phyloP scores from a whole-genome alignment of 2,888 invertebrate genomes.

The Clusia tigrina region DNA sequence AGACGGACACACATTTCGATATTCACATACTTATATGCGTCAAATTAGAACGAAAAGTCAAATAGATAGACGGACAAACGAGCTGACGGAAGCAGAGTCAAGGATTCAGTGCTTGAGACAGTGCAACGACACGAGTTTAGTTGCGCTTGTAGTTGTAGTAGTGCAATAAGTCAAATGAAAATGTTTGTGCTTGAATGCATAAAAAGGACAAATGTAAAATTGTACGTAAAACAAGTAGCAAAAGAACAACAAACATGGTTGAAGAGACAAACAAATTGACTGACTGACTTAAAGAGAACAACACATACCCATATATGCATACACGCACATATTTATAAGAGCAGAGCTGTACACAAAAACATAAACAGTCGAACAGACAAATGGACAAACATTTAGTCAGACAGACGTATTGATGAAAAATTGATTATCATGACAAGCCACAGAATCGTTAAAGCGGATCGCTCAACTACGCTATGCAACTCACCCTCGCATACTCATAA shows the following conservation, averaged over 20 bases:
- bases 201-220: constrained; percentile 27
- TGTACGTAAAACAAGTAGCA: constrained; percentile 20
- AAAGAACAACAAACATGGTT: constrained; percentile 8
- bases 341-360: background rate
- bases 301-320: no score
- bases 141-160: constrained; percentile 14
- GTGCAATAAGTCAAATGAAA: background rate
- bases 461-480: no score
- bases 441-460: no score
- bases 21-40: constrained; percentile 25
- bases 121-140: constrained; percentile 14
- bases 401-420: constrained; percentile 60
- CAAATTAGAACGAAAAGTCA: constrained; percentile 34
- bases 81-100: background rate
- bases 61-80: background rate
- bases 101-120: background rate
- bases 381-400: constrained; percentile 43
- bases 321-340: no score
- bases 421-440: constrained; percentile 55
- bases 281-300: no score
- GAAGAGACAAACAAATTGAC: constrained; percentile 10
- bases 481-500: no score
- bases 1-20: constrained; percentile 14
- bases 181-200: constrained; percentile 14
- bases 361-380: constrained; percentile 3